Base-by-base conservation (phyloP, 1,140 invertebrate species). In the Scylla paramamosain region DNA sequence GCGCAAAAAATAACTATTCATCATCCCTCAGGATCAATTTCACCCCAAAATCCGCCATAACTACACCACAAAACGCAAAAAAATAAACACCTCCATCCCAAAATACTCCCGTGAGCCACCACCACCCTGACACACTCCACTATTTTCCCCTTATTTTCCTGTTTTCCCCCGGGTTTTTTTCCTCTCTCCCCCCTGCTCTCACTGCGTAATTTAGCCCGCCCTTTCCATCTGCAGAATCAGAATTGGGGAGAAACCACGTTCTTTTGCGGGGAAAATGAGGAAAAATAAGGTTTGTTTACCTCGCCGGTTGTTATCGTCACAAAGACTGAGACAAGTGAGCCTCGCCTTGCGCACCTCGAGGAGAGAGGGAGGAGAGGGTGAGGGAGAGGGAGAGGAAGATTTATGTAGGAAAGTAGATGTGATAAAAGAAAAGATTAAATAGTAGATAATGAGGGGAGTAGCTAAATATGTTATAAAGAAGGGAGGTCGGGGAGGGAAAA, bases 281-380 rank as follows among this genome's bases (percentile, higher is more conserved):
- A 90, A 90, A 90, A 28, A 46, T 7, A 16, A 6, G 39, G 88
- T 90, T 90, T 90, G 88, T 90, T 90, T 90, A 90, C 88, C 45
- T 90, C 88, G 28, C 88, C 88, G 88, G 88, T 46, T 29, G 20
- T 59, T 12, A 20, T 59, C 52, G 52, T 59, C 52, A 59, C 52
- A 59, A 59, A 59, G 52, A 20, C 20, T n/a, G n/a, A 20, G 52
- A 12, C 52, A 59, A 59, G 52, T 59, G 52, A 59, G 10, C 12
- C 12, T 59, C 52, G 52, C 52, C 52, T 16, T 59, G 52, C 52
- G 52, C 52, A 59, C n/a, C n/a, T n/a, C 4, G 59, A 67, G 20
- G 25, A 20, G 67, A 77, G 25, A n/a, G 67, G 3, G 20, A n/a
- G n/a, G 20, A n/a, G 67, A 77, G 25, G 25, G 67, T 16, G 25